These are phyloP conservation scores for Epinephelus malabaricus DNA, from an alignment of 2,797 vertebrate genomes.

Conservation along the genomic window DNA sequence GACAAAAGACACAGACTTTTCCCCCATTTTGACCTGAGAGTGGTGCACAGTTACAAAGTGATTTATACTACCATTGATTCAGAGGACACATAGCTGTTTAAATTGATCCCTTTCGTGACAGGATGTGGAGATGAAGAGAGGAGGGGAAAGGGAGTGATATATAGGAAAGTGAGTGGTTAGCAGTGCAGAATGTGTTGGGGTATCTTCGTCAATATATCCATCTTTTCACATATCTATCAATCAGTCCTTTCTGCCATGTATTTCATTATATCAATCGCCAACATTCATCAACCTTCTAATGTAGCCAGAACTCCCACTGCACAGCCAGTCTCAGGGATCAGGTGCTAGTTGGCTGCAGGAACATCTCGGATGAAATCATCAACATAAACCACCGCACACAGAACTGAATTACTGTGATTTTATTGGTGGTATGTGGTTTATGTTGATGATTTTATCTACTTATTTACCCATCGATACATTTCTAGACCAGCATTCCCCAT, in stretches of 20 bases:
- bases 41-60: constrained; percentile 26
- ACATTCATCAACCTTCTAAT: not conserved
- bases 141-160: constrained; percentile 14
- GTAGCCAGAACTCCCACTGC: too few relatives aligned
- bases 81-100: constrained; percentile 24
- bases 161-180: constrained; percentile 34
- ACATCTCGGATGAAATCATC: too few relatives aligned
- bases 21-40: constrained; percentile 1
- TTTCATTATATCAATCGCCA: constrained; percentile 16
- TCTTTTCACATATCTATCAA: constrained; percentile 9
- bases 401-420: too few relatives aligned
- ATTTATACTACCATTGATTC: constrained; percentile 49
- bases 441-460: not conserved
- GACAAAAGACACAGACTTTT: constrained; percentile 1
- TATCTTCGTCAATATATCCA: constrained; percentile 35
- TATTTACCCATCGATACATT: constrained; percentile 21
- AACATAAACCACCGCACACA: too few relatives aligned
- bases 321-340: too few relatives aligned
- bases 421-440: too few relatives aligned
- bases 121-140: constrained; percentile 22
- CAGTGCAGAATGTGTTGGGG: constrained; percentile 11
- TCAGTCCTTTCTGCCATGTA: not conserved
- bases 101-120: constrained; percentile 35
- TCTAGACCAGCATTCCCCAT: not conserved
- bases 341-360: too few relatives aligned